A percentile compares a stretch with the other conserved stretches of the same genome.
Conservation (phyloP, 1,140 invertebrate species). For the Heliconius hewitsoni region DNA sequence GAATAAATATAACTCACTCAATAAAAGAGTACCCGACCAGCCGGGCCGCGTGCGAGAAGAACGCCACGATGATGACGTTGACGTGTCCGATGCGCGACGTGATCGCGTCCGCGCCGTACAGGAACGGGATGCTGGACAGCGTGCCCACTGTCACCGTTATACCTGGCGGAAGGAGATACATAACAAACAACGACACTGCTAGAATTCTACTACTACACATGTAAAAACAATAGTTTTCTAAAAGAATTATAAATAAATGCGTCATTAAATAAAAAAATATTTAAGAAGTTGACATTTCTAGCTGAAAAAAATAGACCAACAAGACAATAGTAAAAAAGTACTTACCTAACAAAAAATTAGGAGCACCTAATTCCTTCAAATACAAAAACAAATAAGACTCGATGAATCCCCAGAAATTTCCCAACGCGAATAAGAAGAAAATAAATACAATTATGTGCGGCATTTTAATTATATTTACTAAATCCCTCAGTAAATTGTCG, state of each 20-base stretch:
- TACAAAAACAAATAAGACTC: constrained; percentile 93
- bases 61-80: constrained; percentile 90
- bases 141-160: constrained; percentile 92
- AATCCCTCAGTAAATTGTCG: constrained; percentile 86
- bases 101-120: constrained; percentile 90
- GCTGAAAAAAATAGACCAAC: no score
- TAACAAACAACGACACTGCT: no score
- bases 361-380: constrained; percentile 89
- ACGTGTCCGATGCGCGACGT: constrained; percentile 90
- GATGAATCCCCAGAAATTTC: constrained; percentile 92
- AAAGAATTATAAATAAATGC: no score
- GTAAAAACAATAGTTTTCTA: no score
- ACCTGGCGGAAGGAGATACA: constrained; percentile 65
- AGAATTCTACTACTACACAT: no score
- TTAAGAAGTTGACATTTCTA: no score
- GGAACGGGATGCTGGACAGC: constrained; percentile 89
- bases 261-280: no score
- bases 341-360: constrained; percentile 89
- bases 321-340: not conserved
- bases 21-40: constrained; percentile 92
- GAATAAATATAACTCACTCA: constrained; percentile 82
- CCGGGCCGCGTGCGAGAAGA: constrained; percentile 89
- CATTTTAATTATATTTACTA: constrained; percentile 87
- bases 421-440: constrained; percentile 88
- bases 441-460: constrained; percentile 89